Evolutionary conservation across 2,113 vertebrate genomes (phyloP), one percentile per base, ranked within the genome.

Genomic region (Triplophysa dalaica): DNA sequence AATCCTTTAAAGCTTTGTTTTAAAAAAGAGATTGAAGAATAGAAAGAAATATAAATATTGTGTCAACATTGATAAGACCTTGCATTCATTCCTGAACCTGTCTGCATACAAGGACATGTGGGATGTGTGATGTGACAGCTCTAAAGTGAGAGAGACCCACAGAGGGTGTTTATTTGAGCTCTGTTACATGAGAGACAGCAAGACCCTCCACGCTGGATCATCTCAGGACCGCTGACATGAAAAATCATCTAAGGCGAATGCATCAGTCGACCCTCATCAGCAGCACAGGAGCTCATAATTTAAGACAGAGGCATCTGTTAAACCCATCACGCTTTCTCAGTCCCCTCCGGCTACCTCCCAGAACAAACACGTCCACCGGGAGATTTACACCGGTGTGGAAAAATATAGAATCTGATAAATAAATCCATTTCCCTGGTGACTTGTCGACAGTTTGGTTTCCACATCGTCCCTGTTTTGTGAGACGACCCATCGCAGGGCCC

Each of bases 321-420:
- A 90, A 84, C 80, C 81, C 88, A 92, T 91, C 87, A 92, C 69
- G 84, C 73, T 77, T 14, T 89, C 87, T 85, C 87, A 87, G 89
- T 88, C 87, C 90, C 89, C 33, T 84, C 90, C 83, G 85, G 88
- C 87, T 88, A 16, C 89, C 86, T 85, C 43, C 83, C 87, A 90
- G 88, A 88, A 90, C 76, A 85, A 91, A 91, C 90, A 90, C 86
- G 85, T 90, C 90, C 86, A 81, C 50, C 66, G 26, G 48, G 75
- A 86, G 87, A 91, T 90, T 91, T 92, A 90, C 82, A 45, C 43
- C 33, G 60, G 50, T 60, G 41, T 7, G 33, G 70, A 67, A 56
- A 63, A 82, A 65, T 63, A 43, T 61, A 60, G 24, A n/a, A 69
- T 75, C n/a, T 45, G 50, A 79, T 75, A 69, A 75, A 83, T 75